Percentiles rank a stretch among this genome's conserved stretches.
These are phyloP conservation scores for Drosophila histrio DNA, from an alignment of 2,888 invertebrate genomes.

Conservation along the genomic window DNA sequence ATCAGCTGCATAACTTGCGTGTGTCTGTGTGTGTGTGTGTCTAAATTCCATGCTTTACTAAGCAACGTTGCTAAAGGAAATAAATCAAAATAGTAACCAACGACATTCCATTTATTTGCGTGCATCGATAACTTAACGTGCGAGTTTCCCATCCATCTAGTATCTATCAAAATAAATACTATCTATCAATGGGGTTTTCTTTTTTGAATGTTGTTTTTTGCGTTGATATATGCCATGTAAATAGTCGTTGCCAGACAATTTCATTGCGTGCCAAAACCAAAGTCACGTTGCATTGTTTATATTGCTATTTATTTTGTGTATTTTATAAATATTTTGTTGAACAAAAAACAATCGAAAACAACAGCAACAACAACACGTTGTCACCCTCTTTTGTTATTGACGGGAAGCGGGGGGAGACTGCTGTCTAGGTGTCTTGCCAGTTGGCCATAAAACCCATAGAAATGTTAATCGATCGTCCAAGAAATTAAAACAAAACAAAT, in stretches of 20 bases:
- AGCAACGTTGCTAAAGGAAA: conserved; percentile 35
- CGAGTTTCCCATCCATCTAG: conserved; percentile 6
- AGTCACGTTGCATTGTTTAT: conserved; percentile 63
- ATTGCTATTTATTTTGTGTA: conserved; percentile 50
- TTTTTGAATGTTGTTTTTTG: conserved; percentile 3
- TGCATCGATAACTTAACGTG: conserved; percentile 33
- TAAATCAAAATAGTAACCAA: conserved; percentile 46
- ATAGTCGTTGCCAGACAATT: conserved; percentile 32
- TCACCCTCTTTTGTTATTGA: neutral
- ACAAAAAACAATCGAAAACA: conserved; percentile 17
- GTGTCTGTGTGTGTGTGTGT: conserved; percentile 6
- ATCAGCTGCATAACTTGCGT: conserved; percentile 14
- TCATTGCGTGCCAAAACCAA: conserved; percentile 58
- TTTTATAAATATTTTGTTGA: conserved; percentile 52
- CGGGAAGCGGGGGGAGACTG: neutral
- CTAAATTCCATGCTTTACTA: conserved; percentile 34
- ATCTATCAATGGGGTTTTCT: neutral
- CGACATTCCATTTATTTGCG: conserved; percentile 46
- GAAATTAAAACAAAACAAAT: conserved; percentile 67
- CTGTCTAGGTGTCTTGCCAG: conserved; percentile 3
- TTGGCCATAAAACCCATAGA: conserved; percentile 48
- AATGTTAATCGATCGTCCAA: conserved; percentile 69
- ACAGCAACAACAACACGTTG: conserved; percentile 12
- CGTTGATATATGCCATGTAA: conserved; percentile 42
- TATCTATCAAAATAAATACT: conserved; percentile 5